phyloP scores from a whole-genome alignment of 2,888 invertebrate genomes.

The Papilio protenor region DNA sequence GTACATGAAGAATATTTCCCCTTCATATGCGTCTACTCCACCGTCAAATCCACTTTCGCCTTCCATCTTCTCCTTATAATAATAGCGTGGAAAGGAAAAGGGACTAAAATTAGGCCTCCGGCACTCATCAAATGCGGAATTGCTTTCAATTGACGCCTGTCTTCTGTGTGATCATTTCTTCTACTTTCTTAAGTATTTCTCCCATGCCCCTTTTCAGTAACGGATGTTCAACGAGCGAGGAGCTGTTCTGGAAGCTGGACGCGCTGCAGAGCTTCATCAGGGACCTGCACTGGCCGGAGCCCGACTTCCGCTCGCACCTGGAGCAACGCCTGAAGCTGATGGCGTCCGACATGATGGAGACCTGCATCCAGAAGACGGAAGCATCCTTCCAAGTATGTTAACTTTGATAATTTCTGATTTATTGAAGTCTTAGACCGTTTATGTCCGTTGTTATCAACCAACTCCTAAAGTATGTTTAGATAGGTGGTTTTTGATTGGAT shows the following conservation, averaged over 20 bases:
- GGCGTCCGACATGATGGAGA: constrained; percentile 99
- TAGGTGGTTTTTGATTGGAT: no score
- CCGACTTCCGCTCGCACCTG: constrained; percentile 97
- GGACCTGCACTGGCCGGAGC: constrained; percentile 99
- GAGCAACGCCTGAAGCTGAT: constrained; percentile 98
- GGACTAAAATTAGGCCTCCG: no score
- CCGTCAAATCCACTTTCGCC: no score
- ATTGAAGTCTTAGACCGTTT: background rate
- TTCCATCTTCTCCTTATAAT: no score
- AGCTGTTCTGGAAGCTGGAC: constrained; percentile 99
- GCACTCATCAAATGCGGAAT: no score
- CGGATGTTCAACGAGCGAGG: constrained; percentile 99
- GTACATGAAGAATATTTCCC: no score
- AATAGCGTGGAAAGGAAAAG: no score
- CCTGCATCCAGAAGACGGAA: constrained; percentile 96
- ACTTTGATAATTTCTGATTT: background rate
- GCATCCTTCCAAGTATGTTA: constrained; percentile 87
- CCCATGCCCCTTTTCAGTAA: constrained; percentile 84
- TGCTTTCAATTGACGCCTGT: no score
- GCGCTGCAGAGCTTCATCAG: constrained; percentile 99
- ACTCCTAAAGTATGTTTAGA: no score
- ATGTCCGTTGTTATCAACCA: background rate
- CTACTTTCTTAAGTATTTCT: constrained; percentile 1
- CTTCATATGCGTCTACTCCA: no score
- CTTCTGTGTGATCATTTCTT: background rate